Conservation (phyloP, 2,797 vertebrate genomes). For the Gymnothorax javanicus region DNA sequence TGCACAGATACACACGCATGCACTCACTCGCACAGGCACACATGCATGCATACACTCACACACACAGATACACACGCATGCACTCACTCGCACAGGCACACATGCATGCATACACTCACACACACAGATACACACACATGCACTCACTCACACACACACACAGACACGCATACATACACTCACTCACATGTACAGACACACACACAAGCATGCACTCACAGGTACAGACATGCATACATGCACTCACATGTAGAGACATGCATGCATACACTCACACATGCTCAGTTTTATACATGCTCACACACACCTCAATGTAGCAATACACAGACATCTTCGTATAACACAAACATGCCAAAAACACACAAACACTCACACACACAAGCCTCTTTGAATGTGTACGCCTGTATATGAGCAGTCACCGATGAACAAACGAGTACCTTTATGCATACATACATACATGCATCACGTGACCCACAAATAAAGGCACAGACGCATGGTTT, state of each 20-base stretch:
- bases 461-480: background rate
- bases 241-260: background rate
- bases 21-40: conserved; percentile 24
- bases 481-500: background rate
- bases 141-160: no score
- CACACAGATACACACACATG: no score
- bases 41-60: conserved; percentile 19
- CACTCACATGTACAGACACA: no score
- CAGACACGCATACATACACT: background rate
- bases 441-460: background rate
- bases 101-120: no score
- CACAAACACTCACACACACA: background rate
- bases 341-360: no score
- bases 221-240: conserved; percentile 33
- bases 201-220: no score
- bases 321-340: no score
- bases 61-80: conserved; percentile 33
- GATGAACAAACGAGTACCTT: background rate
- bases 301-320: no score
- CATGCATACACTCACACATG: no score
- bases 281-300: background rate
- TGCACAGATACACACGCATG: no score
- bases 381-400: background rate
- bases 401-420: background rate
- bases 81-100: conserved; percentile 7